These are phyloP conservation scores for Tyria jacobaeae DNA, from an alignment of 2,888 invertebrate species.

Conservation along the genomic window DNA sequence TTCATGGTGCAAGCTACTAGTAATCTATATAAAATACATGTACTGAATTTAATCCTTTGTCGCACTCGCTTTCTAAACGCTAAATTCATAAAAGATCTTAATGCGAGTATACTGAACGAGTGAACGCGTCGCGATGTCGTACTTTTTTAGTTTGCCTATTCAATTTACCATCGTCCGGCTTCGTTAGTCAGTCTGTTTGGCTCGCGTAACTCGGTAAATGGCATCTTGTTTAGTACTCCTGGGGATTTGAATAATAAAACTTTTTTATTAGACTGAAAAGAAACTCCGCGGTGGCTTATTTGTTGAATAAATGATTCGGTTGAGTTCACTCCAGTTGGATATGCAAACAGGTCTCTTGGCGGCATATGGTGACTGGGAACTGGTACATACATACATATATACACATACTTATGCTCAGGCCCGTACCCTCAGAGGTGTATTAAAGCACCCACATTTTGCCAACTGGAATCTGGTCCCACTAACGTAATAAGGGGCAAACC, in stretches of 20 bases:
- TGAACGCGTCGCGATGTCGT: constrained; percentile 3
- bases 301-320: constrained; percentile 36
- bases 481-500: no score
- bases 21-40: no score
- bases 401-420: no score
- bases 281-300: constrained; percentile 30
- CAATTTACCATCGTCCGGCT: constrained; percentile 50
- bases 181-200: constrained; percentile 54
- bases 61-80: neutral
- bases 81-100: neutral
- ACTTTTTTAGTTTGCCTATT: constrained; percentile 51
- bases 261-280: constrained; percentile 37
- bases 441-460: no score
- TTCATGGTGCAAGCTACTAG: no score
- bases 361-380: neutral
- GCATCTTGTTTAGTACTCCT: constrained; percentile 45
- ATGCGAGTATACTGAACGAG: neutral
- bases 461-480: no score
- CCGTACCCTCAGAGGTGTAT: no score
- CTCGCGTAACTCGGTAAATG: constrained; percentile 46
- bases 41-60: neutral
- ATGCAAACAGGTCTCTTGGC: neutral
- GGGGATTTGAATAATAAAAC: constrained; percentile 49
- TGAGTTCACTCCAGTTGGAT: constrained; percentile 20
- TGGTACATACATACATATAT: no score